These are phyloP conservation scores for Drosophila orosa DNA, from an alignment of 1,140 invertebrate genomes.

Conservation along the genomic window DNA sequence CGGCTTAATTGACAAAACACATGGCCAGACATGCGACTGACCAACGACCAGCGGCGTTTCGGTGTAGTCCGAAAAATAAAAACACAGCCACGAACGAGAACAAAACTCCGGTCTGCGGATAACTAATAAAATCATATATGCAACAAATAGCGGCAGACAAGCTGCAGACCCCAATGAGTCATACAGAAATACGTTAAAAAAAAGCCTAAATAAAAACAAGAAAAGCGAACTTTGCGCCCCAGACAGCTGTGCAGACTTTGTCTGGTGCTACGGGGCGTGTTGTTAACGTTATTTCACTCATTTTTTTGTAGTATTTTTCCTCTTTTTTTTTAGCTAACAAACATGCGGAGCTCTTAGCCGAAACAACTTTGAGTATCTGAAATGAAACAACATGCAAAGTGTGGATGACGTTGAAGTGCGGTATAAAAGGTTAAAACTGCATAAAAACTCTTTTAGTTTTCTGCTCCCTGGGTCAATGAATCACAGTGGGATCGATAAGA, in stretches of 20 bases:
- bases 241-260: constrained; percentile 78
- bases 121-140: constrained; percentile 83
- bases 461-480: constrained; percentile 18
- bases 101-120: constrained; percentile 48
- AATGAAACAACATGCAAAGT: constrained; percentile 62
- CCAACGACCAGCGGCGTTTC: constrained; percentile 72
- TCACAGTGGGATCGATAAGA: constrained; percentile 18
- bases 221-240: constrained; percentile 62
- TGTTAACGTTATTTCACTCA: constrained; percentile 40
- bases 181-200: constrained; percentile 22
- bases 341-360: constrained; percentile 66
- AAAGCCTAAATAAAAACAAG: constrained; percentile 12
- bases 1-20: constrained; percentile 82
- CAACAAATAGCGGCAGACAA: constrained; percentile 76
- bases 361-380: constrained; percentile 40
- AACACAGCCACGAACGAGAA: constrained; percentile 26
- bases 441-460: constrained; percentile 31
- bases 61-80: constrained; percentile 37
- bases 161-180: constrained; percentile 77
- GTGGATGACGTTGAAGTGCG: constrained; percentile 26
- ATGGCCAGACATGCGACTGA: constrained; percentile 52
- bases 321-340: constrained; percentile 36
- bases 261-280: constrained; percentile 73
- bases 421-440: constrained; percentile 47
- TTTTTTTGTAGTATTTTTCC: constrained; percentile 8